phyloP scores from a whole-genome alignment of 2,888 invertebrate species.

The Amphipyra tragopoginis region DNA sequence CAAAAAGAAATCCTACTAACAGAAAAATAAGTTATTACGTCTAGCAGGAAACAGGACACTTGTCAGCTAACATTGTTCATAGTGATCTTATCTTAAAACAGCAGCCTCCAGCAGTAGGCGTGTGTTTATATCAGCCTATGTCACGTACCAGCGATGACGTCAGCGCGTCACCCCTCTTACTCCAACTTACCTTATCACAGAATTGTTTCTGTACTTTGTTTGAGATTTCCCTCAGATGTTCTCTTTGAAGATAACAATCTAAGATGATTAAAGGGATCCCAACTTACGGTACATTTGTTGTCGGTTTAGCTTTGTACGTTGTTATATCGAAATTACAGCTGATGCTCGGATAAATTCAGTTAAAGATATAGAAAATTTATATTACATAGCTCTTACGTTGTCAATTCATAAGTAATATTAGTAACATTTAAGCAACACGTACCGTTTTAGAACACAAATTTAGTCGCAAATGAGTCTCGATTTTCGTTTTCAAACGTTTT shows the following conservation, averaged over 20 bases:
- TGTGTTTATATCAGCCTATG: constrained; percentile 2
- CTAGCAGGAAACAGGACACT: constrained; percentile 1
- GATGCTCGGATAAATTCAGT: constrained; percentile 24
- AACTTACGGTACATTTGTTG: constrained; percentile 39
- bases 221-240: constrained; percentile 27
- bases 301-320: constrained; percentile 12
- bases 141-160: constrained; percentile 11
- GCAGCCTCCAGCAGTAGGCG: neutral
- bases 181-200: constrained; percentile 19
- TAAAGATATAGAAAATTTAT: neutral
- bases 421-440: neutral
- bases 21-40: constrained; percentile 5
- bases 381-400: neutral
- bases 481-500: constrained; percentile 3
- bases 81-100: constrained; percentile 22
- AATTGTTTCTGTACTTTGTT: constrained; percentile 41
- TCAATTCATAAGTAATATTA: constrained; percentile 2
- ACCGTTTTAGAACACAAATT: neutral
- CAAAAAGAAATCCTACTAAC: neutral
- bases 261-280: constrained; percentile 39
- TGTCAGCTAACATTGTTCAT: neutral
- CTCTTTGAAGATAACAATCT: constrained; percentile 45
- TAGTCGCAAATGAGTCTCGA: neutral
- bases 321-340: constrained; percentile 12
- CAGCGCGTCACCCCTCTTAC: constrained; percentile 13